phyloP scores from a whole-genome alignment of 2,113 vertebrate species.

The Empidonax traillii region DNA sequence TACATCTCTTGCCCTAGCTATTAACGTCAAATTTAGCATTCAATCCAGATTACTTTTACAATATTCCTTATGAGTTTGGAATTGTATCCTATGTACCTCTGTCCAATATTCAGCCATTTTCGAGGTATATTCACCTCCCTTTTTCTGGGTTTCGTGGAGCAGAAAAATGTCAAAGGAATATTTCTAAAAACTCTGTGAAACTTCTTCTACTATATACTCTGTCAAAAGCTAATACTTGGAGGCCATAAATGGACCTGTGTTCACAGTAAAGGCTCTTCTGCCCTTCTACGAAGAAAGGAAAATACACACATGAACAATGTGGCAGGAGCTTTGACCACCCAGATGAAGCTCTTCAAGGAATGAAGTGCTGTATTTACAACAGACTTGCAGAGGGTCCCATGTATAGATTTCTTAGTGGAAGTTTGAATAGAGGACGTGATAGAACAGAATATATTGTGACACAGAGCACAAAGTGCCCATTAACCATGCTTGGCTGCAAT shows the following conservation, averaged over 20 bases:
- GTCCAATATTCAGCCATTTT: background rate
- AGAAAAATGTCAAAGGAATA: background rate
- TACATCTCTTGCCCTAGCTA: fast-evolving
- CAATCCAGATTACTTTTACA: background rate
- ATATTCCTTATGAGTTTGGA: background rate
- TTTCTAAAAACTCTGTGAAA: background rate
- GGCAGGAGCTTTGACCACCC: background rate
- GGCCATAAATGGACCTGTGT: background rate
- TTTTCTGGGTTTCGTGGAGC: background rate
- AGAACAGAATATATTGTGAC: background rate
- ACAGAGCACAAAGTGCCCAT: background rate
- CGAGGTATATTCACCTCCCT: background rate
- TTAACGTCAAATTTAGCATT: background rate
- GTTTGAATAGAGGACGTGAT: background rate
- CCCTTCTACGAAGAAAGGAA: background rate
- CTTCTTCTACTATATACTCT: background rate
- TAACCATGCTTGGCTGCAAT: background rate
- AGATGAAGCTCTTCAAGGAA: background rate
- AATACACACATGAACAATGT: background rate
- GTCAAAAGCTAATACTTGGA: background rate
- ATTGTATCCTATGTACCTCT: background rate
- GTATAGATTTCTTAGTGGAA: background rate
- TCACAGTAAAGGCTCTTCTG: background rate
- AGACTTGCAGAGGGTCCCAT: background rate
- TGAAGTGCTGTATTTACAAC: background rate